Evolutionary conservation across 2,888 invertebrate genomes (phyloP), one percentile per base, ranked within the genome.

Genomic region (Tyria jacobaeae): DNA sequence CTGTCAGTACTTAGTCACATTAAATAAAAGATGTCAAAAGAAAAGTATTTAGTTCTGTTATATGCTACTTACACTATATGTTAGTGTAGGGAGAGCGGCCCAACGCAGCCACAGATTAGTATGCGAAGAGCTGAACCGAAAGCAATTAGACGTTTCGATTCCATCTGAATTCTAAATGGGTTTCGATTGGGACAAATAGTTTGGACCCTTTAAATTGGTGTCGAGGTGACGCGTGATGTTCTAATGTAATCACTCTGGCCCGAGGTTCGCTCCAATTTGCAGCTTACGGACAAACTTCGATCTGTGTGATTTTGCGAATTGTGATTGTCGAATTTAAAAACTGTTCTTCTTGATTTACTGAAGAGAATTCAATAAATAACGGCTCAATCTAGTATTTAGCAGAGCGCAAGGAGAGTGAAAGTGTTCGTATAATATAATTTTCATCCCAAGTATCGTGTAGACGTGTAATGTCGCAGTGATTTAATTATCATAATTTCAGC

Each of bases 111-210:
- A 64, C 60, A 74, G 70, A 80, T 86, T 81, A 85, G 83, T 86
- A 88, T 87, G 87, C 87, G 79, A 74, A 78, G 81, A 79, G 84
- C 79, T 79, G 77, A 79, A 83, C 74, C 82, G 80, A 85, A 82
- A 83, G 83, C 90, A 90, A 89, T 91, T 90, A 91, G 86, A 84
- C 87, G 83, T 85, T 84, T 82, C 82, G 81, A 81, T 83, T 82
- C 81, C 82, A 84, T 86, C 85, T 83, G 87, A 87, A 86, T 88
- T 79, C 79, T 82, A 84, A 88, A 88, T 87, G 84, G 79, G 76
- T 76, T 78, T 76, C 76, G 76, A 76, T 78, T 78, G 76, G 79
- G 76, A 76, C 81, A 77, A 71, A 72, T 73, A 75, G 75, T 76
- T 76, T 63, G 78, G 80, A 71, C 79, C 76, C 79, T 76, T 76